These are phyloP conservation scores for Anthoscopus minutus DNA, from an alignment of 2,113 vertebrate genomes.

Conservation along the genomic window DNA sequence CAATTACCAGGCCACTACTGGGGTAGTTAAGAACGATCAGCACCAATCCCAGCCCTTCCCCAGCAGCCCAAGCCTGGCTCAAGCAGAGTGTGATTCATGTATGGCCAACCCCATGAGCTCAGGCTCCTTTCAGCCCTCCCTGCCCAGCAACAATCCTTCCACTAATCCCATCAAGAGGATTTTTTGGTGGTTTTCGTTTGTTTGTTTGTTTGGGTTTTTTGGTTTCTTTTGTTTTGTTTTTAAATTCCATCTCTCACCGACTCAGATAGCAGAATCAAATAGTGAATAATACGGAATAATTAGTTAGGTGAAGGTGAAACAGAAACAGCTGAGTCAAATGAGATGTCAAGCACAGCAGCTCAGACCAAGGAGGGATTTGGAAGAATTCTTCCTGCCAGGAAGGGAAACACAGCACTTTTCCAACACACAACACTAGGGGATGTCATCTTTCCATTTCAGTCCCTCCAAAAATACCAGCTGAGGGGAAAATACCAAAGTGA, in stretches of 20 bases:
- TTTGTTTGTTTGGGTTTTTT: background rate
- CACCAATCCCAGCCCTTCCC: background rate
- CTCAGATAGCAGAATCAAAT: constrained; percentile 46
- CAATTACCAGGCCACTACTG: background rate
- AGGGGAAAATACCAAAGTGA: background rate
- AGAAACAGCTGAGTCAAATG: constrained; percentile 68
- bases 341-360: constrained; percentile 59
- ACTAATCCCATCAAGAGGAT: constrained; percentile 4
- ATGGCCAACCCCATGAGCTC: background rate
- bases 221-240: background rate
- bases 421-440: constrained; percentile 43
- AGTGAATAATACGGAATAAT: constrained; percentile 72
- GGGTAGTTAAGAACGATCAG: background rate
- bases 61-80: background rate
- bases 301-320: constrained; percentile 73
- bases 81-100: background rate
- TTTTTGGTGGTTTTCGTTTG: background rate
- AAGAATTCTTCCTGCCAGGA: constrained; percentile 50
- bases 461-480: constrained; percentile 11
- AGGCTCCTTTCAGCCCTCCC: background rate
- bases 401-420: constrained; percentile 49
- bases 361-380: constrained; percentile 54
- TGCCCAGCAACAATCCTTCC: background rate
- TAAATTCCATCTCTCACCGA: constrained; percentile 18
- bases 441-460: constrained; percentile 46